Base-by-base conservation (phyloP, 2,113 vertebrate species). In the Eira barbara region DNA sequence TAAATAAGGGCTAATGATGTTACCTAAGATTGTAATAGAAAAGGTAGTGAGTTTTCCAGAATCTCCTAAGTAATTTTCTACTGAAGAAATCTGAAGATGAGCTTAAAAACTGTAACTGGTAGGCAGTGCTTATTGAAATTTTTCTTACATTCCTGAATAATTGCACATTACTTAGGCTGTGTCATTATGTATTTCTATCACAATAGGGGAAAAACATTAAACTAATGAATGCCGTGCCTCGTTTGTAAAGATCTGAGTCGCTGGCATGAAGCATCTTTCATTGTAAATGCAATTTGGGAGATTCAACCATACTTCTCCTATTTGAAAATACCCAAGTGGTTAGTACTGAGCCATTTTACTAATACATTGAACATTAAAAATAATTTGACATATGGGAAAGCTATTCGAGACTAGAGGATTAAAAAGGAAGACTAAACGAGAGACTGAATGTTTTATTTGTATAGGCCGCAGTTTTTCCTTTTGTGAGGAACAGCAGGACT, bases 231-330 rank as follows among this genome's bases (percentile, higher is more conserved):
- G 69, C 63, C 29, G 67, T 97, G 65, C 45, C 63, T 97, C 84
- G 14, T 98, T 98, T 98, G 81, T 97, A 94, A 98, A 98, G 93
- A 94, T 95, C 74, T 96, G 97, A 96, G 27, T 98, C 82, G 81
- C 49, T 95, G 55, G 65, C 7, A 10, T 73, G 84, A 97, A 45
- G 9, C 84, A 92, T 84, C 15, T 95, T 97, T 98, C 73, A 87
- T n/a, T 55, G 57, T 89, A 98, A 98, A 96, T 31, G 23, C 55
- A 98, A 95, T 97, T 95, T 97, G 49, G 81, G 45, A 97, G 79
- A 96, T 97, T 97, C 74, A 86, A 45, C 36, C 39, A 83, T 61
- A 78, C 13, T 94, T 95, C 31, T 31, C 47, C 27, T 20, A 94
- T 98, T 94, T 94, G 27, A 98, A 97, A 86, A 97, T 94, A 81